A percentile compares a stretch with the other conserved stretches of the same genome.
Evolutionary conservation across 2,113 vertebrate species (phyloP).

Genomic region (Syrmaticus mikado): DNA sequence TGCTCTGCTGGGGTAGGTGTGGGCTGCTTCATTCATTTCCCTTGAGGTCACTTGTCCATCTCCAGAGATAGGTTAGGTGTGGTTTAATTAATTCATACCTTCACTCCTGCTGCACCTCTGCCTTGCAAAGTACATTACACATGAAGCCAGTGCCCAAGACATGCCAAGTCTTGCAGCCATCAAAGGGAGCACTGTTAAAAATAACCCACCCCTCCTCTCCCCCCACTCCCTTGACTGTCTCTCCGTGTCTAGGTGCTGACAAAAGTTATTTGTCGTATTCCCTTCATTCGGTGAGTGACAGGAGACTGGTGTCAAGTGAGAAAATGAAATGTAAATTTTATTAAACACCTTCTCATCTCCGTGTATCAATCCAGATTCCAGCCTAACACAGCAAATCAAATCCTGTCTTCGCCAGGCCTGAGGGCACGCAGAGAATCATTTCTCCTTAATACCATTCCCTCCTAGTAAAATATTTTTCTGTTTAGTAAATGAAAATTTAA

Average conservation of each 20-base stretch:
- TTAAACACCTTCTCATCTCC: constrained; percentile 88
- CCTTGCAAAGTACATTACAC: neutral
- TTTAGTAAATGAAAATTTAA: constrained; percentile 88
- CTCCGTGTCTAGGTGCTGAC: constrained; percentile 73
- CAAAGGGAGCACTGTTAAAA: neutral
- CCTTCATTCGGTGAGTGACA: constrained; percentile 83
- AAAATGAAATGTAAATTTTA: constrained; percentile 93
- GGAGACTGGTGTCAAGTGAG: constrained; percentile 86
- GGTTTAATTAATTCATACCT: neutral
- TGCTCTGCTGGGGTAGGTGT: neutral
- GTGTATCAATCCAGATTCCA: constrained; percentile 89
- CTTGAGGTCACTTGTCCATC: neutral
- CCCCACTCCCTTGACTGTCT: constrained; percentile 9
- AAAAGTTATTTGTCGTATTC: constrained; percentile 80
- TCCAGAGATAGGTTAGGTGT: neutral
- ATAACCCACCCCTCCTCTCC: constrained; percentile 57
- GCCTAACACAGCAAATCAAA: constrained; percentile 88
- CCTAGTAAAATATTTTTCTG: constrained; percentile 86
- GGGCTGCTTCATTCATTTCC: neutral
- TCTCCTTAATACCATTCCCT: constrained; percentile 84
- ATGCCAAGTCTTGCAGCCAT: neutral
- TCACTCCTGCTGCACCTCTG: neutral
- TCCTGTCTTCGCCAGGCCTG: constrained; percentile 83
- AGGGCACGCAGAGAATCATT: constrained; percentile 82
- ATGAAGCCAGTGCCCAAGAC: neutral